Base-by-base conservation (phyloP, 2,797 vertebrate genomes). In the Sus cebifrons region DNA sequence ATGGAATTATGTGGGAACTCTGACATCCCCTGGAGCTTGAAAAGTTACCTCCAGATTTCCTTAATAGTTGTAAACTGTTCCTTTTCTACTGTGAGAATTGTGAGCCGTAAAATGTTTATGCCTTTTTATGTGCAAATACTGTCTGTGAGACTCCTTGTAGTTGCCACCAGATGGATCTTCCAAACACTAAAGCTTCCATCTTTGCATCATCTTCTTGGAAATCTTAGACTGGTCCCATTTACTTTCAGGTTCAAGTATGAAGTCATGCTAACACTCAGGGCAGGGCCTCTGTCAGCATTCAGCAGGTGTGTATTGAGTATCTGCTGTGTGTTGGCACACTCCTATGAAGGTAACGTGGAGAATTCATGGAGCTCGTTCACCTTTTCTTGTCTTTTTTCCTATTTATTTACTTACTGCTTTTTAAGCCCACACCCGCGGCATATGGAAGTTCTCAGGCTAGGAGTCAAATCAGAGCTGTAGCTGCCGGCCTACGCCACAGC, bases 161-260 rank as follows among this genome's bases (percentile, higher is more conserved):
- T 74, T 32, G 9, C 20, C 27, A 56, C 71, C 49, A 64, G 36
- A 68, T 32, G 58, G 29, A n/a, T 64, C 95, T 85, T 93, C 23
- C 8, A 32, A 77, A 91, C 84, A 67, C 27, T 18, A 64, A 54
- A 84, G 3, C 70, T 77, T 52, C 56, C 17, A 36, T 75, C 27
- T 94, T 84, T 74, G 29, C 4, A 18, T 40, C 25, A 23, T 52
- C 62, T 68, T 49, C n/a, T 82, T 17, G 82, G 44, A 94, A 56
- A 21, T 87, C 70, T 88, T 71, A 54, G 15, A 56, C 54, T 17
- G 2, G n/a, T 73, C 49, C 58, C 18, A 0, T 32, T 49, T 65
- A 58, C 44, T 84, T 85, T 77, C 56, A 86, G 60, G 40, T 68
- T n/a, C 13, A 95, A 95, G 17, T 73, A 91, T 44, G 54, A 29